Evolutionary conservation across 2,113 vertebrate genomes (phyloP).

Genomic region (Saimiri boliviensis): DNA sequence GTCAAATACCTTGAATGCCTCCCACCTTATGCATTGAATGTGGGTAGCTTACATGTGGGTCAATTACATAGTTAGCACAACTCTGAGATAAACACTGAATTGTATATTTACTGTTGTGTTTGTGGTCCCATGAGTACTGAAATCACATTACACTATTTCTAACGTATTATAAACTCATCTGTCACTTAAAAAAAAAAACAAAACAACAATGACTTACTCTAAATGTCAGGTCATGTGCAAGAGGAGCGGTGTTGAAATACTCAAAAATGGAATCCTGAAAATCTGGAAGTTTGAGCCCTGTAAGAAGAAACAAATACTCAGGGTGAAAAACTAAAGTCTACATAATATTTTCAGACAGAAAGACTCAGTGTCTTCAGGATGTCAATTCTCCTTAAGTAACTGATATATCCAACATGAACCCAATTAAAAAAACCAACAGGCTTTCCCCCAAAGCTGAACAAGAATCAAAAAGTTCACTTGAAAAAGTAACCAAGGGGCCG

Average conservation of each 20-base stretch:
- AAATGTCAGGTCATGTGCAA: conserved; percentile 95
- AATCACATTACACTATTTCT: background rate
- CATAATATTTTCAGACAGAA: accelerated
- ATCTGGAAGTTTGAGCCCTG: conserved; percentile 95
- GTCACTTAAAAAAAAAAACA: background rate
- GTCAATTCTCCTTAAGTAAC: accelerated
- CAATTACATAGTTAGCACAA: accelerated
- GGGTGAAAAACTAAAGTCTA: background rate
- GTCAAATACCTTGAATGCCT: accelerated
- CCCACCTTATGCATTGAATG: accelerated
- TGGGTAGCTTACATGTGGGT: too few relatives aligned
- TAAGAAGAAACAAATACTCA: conserved; percentile 14
- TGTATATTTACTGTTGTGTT: accelerated
- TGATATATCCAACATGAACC: accelerated
- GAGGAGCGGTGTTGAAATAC: conserved; percentile 97
- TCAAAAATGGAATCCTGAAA: conserved; percentile 98
- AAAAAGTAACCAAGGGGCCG: background rate
- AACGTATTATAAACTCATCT: accelerated
- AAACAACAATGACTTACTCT: conserved; percentile 91
- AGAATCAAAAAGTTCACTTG: accelerated
- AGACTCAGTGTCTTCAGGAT: accelerated
- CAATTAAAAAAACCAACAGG: accelerated
- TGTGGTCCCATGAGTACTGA: background rate
- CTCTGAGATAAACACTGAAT: background rate
- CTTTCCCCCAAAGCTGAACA: background rate